Base-by-base conservation (phyloP, 2,888 invertebrate genomes). In the Apamea sordens region DNA sequence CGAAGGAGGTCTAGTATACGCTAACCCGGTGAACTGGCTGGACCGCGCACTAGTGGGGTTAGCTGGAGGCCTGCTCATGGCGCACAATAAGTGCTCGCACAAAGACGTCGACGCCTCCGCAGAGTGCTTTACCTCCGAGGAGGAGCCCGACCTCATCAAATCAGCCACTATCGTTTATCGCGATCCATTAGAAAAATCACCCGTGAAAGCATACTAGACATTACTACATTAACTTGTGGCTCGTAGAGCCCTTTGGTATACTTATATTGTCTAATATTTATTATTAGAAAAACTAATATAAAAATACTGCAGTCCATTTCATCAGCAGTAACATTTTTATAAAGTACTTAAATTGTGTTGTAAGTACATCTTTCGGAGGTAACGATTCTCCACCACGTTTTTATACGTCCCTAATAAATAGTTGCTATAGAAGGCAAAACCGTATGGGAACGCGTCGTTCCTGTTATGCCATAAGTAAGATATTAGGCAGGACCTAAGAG, bases 11-110 rank as follows among this genome's bases (percentile, higher is more conserved):
- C 95, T 98, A 47, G 93, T 99, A 2, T 98, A 98, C 94, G 99
- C 99, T 0, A 98, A 99, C 92, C 98, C 98, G 0, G 98, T 99
- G 79, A 99, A 99, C 80, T 99, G 99, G 99, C 96, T 99, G 82
- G 99, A 99, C 96, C 98, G 98, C 68, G 98, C 99, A 0, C 96
- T 99, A n/a, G 98, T 99, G 2, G 98, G 98, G 3, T 96, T 99
- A 81, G 98, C 98, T 2, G 98, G 98, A 21, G 98, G 98, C 2
- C 93, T 98, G 53, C 97, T 98, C 28, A 97, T 98, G 93, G 96
- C 97, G 0, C 97, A 97, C 90, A 93, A 95, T 91, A 97, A 97
- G 85, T 95, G 95, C 84, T 91, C 95, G 8, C 92, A 92, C n/a
- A 94, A 95, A 86, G 87, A 90, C 75, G 80, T 81, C 18, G 79